Evolutionary conservation across 92 coral and sea anemone species (phyloP).

Genomic region (Scolanthus callimorphus): DNA sequence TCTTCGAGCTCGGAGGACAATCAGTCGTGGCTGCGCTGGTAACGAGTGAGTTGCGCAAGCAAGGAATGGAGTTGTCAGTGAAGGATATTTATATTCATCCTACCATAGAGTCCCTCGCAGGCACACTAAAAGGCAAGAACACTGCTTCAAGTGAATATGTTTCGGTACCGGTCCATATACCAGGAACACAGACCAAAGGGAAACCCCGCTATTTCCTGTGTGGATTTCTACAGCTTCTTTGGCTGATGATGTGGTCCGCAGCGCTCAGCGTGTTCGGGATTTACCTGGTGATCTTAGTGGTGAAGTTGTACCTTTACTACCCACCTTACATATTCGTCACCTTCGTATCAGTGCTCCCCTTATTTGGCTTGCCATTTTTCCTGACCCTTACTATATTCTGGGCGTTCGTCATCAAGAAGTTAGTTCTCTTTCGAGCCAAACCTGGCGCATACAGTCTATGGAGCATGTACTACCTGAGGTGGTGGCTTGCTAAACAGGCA

Average conservation of each 20-base stretch:
- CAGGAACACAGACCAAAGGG: neutral
- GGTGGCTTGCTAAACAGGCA: neutral
- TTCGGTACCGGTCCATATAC: conserved; percentile 2
- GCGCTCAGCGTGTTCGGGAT: too few species aligned
- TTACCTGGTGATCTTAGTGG: too few species aligned
- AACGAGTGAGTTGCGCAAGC: conserved; percentile 1
- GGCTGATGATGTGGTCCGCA: too few species aligned
- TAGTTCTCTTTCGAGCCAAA: neutral
- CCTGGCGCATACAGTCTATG: conserved; percentile 16
- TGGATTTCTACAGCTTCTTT: conserved; percentile 1
- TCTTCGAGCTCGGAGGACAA: conserved; percentile 18
- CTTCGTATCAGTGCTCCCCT: too few species aligned
- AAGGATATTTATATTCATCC: neutral
- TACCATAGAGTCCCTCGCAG: neutral
- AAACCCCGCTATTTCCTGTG: neutral
- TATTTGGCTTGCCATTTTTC: conserved; percentile 6
- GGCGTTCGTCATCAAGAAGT: conserved; percentile 11
- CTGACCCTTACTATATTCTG: neutral
- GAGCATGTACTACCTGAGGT: conserved; percentile 17
- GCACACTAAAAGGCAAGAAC: too few species aligned
- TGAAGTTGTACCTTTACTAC: too few species aligned
- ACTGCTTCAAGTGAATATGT: neutral
- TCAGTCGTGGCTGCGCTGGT: conserved; percentile 12
- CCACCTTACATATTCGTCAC: neutral
- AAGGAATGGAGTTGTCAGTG: conserved; percentile 2